Conservation (phyloP, 2,797 vertebrate genomes). For the Periophthalmus magnuspinnatus region DNA sequence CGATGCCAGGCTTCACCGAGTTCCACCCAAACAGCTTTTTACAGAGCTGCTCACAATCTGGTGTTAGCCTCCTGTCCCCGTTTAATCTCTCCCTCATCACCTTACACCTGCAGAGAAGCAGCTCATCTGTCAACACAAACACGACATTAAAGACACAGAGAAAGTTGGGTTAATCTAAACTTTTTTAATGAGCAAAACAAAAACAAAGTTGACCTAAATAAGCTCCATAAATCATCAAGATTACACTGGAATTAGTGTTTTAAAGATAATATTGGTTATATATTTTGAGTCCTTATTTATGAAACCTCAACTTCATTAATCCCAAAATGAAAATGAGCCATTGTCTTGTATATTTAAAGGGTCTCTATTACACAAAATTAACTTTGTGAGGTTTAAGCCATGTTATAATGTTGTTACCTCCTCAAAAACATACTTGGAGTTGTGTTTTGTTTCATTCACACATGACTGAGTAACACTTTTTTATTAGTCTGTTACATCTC, state of each 20-base stretch:
- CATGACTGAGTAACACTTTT: no score
- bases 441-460: no score
- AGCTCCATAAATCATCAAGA: neutral
- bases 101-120: neutral
- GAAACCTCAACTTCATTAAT: neutral
- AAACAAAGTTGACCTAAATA: neutral
- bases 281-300: no score
- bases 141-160: conserved; percentile 14
- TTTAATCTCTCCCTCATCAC: conserved; percentile 18
- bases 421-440: no score
- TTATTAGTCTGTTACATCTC: no score
- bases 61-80: conserved; percentile 49
- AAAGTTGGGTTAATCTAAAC: neutral
- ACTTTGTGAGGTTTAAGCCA: no score
- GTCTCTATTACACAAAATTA: no score
- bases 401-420: no score
- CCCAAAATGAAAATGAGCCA: neutral
- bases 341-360: neutral
- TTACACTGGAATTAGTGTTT: no score
- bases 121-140: neutral
- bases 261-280: no score
- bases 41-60: conserved; percentile 42
- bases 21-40: conserved; percentile 39
- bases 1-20: conserved; percentile 31
- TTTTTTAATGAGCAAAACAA: neutral